A percentile compares a stretch with the other conserved stretches of the same genome.
Evolutionary conservation across 2,888 invertebrate genomes (phyloP).

Genomic region (Drepanosiphum platanoidis): DNA sequence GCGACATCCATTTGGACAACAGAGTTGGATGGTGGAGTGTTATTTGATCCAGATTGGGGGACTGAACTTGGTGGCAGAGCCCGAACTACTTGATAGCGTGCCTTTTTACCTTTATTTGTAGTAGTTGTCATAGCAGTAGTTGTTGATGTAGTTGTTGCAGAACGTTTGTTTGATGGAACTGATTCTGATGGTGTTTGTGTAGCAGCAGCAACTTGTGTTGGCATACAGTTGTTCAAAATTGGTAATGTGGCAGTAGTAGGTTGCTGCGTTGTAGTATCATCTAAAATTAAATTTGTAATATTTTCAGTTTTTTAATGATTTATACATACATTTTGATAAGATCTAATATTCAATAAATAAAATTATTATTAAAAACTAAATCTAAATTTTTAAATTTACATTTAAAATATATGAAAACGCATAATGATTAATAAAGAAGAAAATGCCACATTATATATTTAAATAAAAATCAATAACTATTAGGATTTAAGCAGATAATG

Average conservation of each 20-base stretch:
- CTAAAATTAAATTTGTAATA: conserved; percentile 18
- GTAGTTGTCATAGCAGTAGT: conserved; percentile 66
- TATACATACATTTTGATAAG: too few species aligned
- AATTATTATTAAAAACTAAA: too few species aligned
- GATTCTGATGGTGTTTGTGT: conserved; percentile 63
- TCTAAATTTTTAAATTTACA: too few species aligned
- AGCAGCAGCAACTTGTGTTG: conserved; percentile 47
- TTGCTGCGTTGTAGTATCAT: conserved; percentile 40
- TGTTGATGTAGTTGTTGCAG: conserved; percentile 66
- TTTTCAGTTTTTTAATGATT: neutral
- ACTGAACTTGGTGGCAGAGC: conserved; percentile 64
- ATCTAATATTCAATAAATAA: too few species aligned
- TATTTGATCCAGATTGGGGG: conserved; percentile 62
- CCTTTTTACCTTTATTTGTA: conserved; percentile 68
- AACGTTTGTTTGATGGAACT: conserved; percentile 67
- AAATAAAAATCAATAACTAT: too few species aligned
- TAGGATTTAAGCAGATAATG: too few species aligned
- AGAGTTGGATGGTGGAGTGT: conserved; percentile 55
- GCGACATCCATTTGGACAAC: conserved; percentile 58
- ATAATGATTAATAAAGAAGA: too few species aligned
- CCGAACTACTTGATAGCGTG: conserved; percentile 66
- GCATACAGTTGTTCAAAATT: conserved; percentile 42
- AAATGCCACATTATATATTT: too few species aligned
- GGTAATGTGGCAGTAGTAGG: conserved; percentile 34
- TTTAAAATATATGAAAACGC: too few species aligned